Base-by-base conservation (phyloP, 2,888 invertebrate species). In the Hydropsyche betteni region DNA sequence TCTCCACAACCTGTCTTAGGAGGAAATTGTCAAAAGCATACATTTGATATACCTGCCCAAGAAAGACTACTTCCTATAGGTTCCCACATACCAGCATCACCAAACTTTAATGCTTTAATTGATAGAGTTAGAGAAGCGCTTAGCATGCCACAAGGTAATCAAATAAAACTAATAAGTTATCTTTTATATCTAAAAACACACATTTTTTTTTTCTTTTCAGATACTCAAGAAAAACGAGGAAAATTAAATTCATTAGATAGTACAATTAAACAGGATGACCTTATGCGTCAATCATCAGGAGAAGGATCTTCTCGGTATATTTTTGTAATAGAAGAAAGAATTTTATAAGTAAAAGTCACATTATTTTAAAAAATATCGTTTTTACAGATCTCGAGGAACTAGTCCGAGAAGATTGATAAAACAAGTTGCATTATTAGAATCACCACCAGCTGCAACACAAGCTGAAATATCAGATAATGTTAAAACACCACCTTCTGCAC, bases 51-150 rank as follows among this genome's bases (percentile, higher is more conserved):
- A 61, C 87, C 87, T 5, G 87, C 87, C 0, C 82, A 83, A 0
- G 87, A 87, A 79, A 84, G 93, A 75, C 85, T 96, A 74, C 83
- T 96, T 12, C 95, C 95, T 0, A 93, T 96, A 76, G 95, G 95
- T 0, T 91, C 92, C 0, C 82, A 82, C 51, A 85, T 84, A 68
- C 85, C 86, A 0, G 85, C 91, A 83, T 84, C 90, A 82, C 89
- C 92, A 68, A 88, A 89, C 0, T 87, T 87, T 81, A 87, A 87
- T 80, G 90, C 91, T 0, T 84, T 94, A 7, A 92, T 93, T 0
- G 94, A 94, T 81, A 89, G 92, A 81, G 91, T 94, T 7, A 88
- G 93, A 12, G 93, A 93, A 80, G 94, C 91, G 0, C 85, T 94
- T 6, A 91, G 91, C 74, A 85, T 94, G 61, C 89, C 89, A 12